A percentile compares a stretch with the other conserved stretches of the same genome.
phyloP scores from a whole-genome alignment of 2,113 vertebrate species.

The Machaerirhynchus nigripectus region DNA sequence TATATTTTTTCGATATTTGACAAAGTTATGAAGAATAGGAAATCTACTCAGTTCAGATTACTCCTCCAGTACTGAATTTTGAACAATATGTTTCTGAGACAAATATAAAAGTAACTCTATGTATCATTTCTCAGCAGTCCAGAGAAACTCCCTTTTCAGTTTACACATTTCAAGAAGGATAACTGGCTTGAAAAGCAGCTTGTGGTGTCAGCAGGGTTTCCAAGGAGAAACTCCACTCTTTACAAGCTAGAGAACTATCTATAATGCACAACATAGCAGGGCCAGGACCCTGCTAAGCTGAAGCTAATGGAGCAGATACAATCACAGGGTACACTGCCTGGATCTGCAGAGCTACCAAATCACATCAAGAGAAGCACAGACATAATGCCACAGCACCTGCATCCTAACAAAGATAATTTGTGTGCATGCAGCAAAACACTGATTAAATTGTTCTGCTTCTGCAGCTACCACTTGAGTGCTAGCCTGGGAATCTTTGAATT shows the following conservation, averaged over 20 bases:
- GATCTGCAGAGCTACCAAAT: neutral
- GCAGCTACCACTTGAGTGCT: neutral
- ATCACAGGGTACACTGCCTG: neutral
- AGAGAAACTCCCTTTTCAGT: neutral
- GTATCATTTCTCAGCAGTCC: neutral
- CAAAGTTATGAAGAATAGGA: neutral
- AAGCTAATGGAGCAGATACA: neutral
- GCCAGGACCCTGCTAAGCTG: neutral
- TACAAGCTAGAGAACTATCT: neutral
- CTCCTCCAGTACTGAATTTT: neutral
- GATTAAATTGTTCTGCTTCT: neutral
- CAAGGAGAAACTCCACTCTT: neutral
- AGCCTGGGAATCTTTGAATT: neutral
- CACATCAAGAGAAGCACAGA: neutral
- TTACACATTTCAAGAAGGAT: neutral
- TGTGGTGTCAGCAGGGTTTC: neutral
- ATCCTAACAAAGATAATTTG: neutral
- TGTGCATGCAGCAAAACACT: neutral
- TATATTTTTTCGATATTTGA: neutral
- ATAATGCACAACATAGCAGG: neutral
- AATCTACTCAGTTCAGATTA: neutral
- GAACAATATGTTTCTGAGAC: neutral
- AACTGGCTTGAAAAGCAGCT: neutral
- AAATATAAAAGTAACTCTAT: neutral
- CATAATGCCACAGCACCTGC: neutral